These are phyloP conservation scores for Bombus pascuorum DNA, from an alignment of 1,140 invertebrate species.

Conservation along the genomic window DNA sequence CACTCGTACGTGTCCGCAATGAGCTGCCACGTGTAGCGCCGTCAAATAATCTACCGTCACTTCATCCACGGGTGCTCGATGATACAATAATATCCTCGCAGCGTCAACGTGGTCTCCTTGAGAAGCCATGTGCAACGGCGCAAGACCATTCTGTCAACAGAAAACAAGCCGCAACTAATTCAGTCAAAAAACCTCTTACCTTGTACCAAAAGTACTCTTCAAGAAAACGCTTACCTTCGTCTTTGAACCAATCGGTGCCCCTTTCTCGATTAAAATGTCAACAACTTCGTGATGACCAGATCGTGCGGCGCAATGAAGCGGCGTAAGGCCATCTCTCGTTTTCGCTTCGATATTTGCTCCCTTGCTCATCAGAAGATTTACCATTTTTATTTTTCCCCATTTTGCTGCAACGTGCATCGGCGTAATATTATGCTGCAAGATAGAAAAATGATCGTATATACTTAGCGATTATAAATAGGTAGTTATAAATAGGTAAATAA, in stretches of 20 bases:
- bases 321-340: slow-evolving; percentile 97
- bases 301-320: slow-evolving; percentile 95
- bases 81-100: slow-evolving; percentile 94
- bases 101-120: slow-evolving; percentile 99
- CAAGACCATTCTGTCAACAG: slow-evolving; percentile 90
- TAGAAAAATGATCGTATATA: not conserved
- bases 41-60: slow-evolving; percentile 99
- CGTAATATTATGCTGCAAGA: slow-evolving; percentile 91
- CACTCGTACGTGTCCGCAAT: slow-evolving; percentile 96
- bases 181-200: not conserved
- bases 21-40: slow-evolving; percentile 97
- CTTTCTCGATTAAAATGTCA: slow-evolving; percentile 94
- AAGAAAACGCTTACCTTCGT: slow-evolving; percentile 90
- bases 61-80: slow-evolving; percentile 98
- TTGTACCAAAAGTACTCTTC: not conserved
- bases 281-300: slow-evolving; percentile 98
- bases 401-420: slow-evolving; percentile 97
- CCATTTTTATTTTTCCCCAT: slow-evolving; percentile 98
- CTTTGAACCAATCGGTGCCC: slow-evolving; percentile 96
- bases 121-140: slow-evolving; percentile 96
- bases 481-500: too few relatives aligned
- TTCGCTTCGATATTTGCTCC: slow-evolving; percentile 96
- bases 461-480: too few relatives aligned
- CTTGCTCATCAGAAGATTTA: slow-evolving; percentile 91
- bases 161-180: slow-evolving; percentile 44